These are phyloP conservation scores for Phoebastria nigripes DNA, from an alignment of 2,797 vertebrate genomes.

Conservation along the genomic window DNA sequence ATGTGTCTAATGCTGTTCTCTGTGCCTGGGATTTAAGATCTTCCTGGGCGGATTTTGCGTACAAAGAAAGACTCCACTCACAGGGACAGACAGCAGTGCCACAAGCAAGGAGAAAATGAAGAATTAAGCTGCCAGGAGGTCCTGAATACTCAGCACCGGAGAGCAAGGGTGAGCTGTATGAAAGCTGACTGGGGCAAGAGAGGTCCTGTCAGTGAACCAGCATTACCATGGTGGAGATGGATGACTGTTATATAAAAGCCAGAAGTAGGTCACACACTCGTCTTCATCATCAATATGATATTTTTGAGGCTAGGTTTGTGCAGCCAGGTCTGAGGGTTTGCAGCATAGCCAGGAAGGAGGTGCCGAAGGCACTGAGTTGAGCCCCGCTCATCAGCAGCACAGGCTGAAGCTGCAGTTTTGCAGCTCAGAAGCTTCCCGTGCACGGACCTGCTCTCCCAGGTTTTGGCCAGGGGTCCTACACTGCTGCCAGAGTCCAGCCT, in stretches of 20 bases:
- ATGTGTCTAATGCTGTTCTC: not conserved
- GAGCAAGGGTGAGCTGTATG: not conserved
- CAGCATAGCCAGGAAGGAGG: not conserved
- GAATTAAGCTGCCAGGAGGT: not conserved
- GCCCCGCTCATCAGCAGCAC: not conserved
- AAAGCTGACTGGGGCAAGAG: not conserved
- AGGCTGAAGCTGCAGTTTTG: not conserved
- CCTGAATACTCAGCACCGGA: not conserved
- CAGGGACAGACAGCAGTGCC: not conserved
- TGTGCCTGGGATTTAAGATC: not conserved
- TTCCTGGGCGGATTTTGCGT: not conserved
- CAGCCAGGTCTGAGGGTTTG: not conserved
- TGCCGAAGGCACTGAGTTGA: not conserved
- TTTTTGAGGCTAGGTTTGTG: not conserved
- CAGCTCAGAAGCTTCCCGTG: not conserved
- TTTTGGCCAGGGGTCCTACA: not conserved
- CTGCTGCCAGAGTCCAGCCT: not conserved
- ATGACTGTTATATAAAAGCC: not conserved
- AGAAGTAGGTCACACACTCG: not conserved
- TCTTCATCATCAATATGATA: not conserved
- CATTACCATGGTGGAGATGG: not conserved
- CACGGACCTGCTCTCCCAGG: not conserved
- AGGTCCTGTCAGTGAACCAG: not conserved
- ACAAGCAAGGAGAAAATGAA: not conserved
- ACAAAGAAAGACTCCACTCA: not conserved